phyloP scores from a whole-genome alignment of 2,888 invertebrate species.

The Drosophila crucigera region DNA sequence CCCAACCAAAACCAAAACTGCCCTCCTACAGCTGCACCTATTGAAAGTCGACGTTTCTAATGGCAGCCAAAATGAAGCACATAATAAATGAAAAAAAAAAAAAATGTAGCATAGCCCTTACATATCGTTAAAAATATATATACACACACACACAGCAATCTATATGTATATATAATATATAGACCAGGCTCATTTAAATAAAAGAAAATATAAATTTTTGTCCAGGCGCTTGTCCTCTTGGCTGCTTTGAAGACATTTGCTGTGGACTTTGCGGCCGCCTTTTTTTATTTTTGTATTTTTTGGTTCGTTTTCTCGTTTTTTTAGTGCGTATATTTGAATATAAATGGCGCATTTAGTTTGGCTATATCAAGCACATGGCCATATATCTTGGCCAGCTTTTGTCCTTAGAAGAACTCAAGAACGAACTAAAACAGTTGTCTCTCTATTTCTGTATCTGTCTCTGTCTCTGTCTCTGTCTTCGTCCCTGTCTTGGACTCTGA shows the following conservation, averaged over 20 bases:
- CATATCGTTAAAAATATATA: constrained; percentile 50
- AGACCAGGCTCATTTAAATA: constrained; percentile 75
- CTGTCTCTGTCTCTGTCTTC: background rate
- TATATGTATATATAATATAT: constrained; percentile 22
- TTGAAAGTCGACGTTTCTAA: constrained; percentile 71
- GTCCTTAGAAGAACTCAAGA: constrained; percentile 48
- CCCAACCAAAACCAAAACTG: background rate
- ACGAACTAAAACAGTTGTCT: constrained; percentile 32
- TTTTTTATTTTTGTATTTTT: constrained; percentile 55
- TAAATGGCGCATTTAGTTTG: constrained; percentile 81
- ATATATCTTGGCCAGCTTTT: constrained; percentile 73
- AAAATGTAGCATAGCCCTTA: constrained; percentile 60
- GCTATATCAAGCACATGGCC: constrained; percentile 81
- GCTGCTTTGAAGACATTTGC: constrained; percentile 49
- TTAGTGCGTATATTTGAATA: constrained; percentile 81
- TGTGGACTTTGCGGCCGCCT: constrained; percentile 64
- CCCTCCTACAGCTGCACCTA: constrained; percentile 56
- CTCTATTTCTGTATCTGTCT: constrained; percentile 1
- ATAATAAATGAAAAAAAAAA: constrained; percentile 27
- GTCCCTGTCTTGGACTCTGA: constrained; percentile 23
- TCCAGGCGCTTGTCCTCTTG: constrained; percentile 67
- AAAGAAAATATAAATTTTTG: constrained; percentile 74
- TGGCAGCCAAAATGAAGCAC: constrained; percentile 47
- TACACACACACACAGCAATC: constrained; percentile 27
- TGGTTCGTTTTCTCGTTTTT: constrained; percentile 74